phyloP scores from a whole-genome alignment of 1,140 invertebrate species.

The Macrobrachium nipponense region DNA sequence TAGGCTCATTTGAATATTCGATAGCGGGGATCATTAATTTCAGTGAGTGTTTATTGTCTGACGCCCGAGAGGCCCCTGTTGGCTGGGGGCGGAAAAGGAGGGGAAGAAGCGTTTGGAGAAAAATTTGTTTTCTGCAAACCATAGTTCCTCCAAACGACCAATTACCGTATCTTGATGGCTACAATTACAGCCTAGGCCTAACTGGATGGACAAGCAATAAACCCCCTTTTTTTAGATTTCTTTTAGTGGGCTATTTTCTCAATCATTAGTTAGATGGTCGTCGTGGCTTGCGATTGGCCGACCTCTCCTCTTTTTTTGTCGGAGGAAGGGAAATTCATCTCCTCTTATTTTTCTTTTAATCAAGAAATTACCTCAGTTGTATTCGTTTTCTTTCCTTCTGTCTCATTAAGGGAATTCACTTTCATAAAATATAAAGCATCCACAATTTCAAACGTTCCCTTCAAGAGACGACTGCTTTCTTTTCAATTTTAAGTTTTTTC shows the following conservation, averaged over 20 bases:
- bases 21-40: background rate
- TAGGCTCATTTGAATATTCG: conserved; percentile 9
- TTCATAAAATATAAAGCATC: too few relatives aligned
- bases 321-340: too few relatives aligned
- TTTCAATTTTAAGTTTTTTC: too few relatives aligned
- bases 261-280: conserved; percentile 4
- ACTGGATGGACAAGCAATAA: conserved; percentile 26
- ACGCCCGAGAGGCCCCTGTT: background rate
- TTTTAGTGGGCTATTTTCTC: conserved; percentile 32
- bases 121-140: background rate
- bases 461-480: too few relatives aligned
- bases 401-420: too few relatives aligned
- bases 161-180: conserved; percentile 7
- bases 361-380: too few relatives aligned
- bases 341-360: too few relatives aligned
- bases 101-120: background rate
- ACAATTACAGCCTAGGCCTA: conserved; percentile 33
- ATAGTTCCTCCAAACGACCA: conserved; percentile 1
- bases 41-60: background rate
- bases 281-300: background rate
- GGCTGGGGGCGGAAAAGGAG: background rate
- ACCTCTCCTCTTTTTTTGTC: too few relatives aligned
- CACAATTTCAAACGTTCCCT: too few relatives aligned
- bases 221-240: conserved; percentile 33
- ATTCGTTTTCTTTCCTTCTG: too few relatives aligned